Conservation (phyloP, 2,888 invertebrate genomes). For the Coleophora flavipennella region DNA sequence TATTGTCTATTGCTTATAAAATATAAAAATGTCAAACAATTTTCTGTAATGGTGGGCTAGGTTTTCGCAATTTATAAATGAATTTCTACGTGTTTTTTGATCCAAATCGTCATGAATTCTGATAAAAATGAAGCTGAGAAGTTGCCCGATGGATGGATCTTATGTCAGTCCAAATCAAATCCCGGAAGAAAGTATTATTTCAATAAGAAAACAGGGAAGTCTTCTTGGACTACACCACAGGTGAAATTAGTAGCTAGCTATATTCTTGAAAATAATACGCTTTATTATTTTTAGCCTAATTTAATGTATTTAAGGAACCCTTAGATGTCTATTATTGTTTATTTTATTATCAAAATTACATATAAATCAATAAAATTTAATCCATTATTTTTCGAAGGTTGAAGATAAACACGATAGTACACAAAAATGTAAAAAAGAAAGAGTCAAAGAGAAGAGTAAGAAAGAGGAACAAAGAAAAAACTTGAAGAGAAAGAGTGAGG, state of each 20-base stretch:
- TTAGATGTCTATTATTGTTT: background rate
- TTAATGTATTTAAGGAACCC: background rate
- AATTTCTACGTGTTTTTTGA: conserved; percentile 20
- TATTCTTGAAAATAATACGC: no score
- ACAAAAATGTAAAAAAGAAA: conserved; percentile 32
- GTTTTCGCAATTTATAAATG: conserved; percentile 19
- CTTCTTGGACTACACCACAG: conserved; percentile 61
- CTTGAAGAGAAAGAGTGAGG: conserved; percentile 50
- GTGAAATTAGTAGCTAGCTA: conserved; percentile 25
- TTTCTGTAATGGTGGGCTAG: background rate
- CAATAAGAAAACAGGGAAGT: conserved; percentile 60
- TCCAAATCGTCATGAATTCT: conserved; percentile 45
- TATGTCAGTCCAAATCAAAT: conserved; percentile 57
- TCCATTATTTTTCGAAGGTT: conserved; percentile 33
- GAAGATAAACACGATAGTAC: conserved; percentile 30
- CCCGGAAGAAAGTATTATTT: conserved; percentile 62
- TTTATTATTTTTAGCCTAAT: no score
- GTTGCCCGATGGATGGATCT: conserved; percentile 64
- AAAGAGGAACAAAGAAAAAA: conserved; percentile 34
- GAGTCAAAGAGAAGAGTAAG: conserved; percentile 28
- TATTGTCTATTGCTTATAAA: no score
- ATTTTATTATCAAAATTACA: background rate
- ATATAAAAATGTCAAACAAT: background rate
- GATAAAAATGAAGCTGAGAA: conserved; percentile 40
- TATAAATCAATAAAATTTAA: conserved; percentile 20